phyloP scores from a whole-genome alignment of 1,140 invertebrate species.

The Euura saliciscinereae region DNA sequence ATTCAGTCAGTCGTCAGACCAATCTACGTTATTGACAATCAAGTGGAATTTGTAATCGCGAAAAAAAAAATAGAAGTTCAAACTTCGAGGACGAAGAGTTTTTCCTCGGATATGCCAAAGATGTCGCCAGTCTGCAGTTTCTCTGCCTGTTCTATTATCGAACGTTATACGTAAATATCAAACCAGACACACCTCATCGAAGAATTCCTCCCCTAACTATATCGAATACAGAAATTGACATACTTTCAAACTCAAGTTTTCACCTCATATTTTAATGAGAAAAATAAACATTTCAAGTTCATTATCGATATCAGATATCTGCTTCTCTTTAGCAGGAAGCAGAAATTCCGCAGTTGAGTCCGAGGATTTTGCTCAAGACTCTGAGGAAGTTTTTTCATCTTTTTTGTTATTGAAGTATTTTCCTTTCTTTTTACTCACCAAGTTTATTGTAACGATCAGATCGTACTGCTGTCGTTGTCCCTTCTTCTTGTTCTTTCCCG shows the following conservation, averaged over 20 bases:
- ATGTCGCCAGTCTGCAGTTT: background rate
- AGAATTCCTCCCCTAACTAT: too few relatives aligned
- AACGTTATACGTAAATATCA: too few relatives aligned
- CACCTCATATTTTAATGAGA: too few relatives aligned
- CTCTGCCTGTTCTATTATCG: background rate
- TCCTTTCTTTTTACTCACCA: constrained; percentile 65
- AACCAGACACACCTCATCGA: too few relatives aligned
- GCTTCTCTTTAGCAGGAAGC: background rate
- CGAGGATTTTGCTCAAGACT: background rate
- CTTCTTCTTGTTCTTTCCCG: constrained; percentile 77
- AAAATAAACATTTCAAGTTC: background rate
- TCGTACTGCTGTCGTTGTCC: constrained; percentile 82
- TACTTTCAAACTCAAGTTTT: too few relatives aligned
- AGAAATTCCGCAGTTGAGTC: too few relatives aligned
- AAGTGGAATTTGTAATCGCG: too few relatives aligned
- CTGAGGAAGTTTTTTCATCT: background rate
- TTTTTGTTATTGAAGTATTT: background rate
- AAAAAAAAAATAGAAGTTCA: too few relatives aligned
- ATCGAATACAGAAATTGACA: too few relatives aligned
- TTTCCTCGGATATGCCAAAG: background rate
- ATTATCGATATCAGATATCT: background rate
- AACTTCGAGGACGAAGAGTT: too few relatives aligned
- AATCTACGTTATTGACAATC: too few relatives aligned
- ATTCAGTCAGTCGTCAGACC: too few relatives aligned
- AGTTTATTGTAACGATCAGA: constrained; percentile 79